Conservation (phyloP, 2,888 invertebrate species). For the Hypomecis atomaria region DNA sequence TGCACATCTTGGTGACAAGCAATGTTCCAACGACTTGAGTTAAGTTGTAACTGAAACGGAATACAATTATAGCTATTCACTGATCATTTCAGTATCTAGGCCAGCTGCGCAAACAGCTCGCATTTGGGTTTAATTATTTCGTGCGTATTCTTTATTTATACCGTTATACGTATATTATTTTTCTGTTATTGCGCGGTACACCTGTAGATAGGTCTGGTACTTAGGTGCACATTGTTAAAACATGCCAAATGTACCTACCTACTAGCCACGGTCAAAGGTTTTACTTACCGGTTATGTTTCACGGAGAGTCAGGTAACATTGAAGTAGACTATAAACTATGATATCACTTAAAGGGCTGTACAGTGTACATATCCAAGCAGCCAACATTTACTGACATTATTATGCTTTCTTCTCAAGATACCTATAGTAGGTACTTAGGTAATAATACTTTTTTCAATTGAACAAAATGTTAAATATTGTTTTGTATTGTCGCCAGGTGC, state of each 20-base stretch:
- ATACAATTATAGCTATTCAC: slow-evolving; percentile 3
- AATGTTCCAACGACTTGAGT: slow-evolving; percentile 22
- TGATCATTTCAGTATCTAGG: not conserved
- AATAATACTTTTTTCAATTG: not conserved
- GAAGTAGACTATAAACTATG: no score
- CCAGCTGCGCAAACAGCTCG: slow-evolving; percentile 21
- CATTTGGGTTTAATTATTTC: slow-evolving; percentile 1
- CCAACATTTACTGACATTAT: no score
- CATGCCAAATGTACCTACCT: no score
- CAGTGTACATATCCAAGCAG: no score
- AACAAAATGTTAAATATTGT: not conserved
- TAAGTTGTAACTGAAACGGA: slow-evolving; percentile 17
- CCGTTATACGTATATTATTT: not conserved
- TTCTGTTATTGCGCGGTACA: not conserved
- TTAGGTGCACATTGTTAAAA: no score
- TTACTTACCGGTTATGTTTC: no score
- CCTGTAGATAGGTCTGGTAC: no score
- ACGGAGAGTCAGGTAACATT: no score
- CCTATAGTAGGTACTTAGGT: no score
- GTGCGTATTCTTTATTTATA: slow-evolving; percentile 4
- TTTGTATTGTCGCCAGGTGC: slow-evolving; percentile 81
- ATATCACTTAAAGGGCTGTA: no score
- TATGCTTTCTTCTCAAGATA: no score
- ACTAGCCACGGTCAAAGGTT: no score
- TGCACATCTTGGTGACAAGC: slow-evolving; percentile 13